Percentiles rank a stretch among this genome's conserved stretches.
phyloP scores from a whole-genome alignment of 1,140 invertebrate genomes.

The Telenomus remus region DNA sequence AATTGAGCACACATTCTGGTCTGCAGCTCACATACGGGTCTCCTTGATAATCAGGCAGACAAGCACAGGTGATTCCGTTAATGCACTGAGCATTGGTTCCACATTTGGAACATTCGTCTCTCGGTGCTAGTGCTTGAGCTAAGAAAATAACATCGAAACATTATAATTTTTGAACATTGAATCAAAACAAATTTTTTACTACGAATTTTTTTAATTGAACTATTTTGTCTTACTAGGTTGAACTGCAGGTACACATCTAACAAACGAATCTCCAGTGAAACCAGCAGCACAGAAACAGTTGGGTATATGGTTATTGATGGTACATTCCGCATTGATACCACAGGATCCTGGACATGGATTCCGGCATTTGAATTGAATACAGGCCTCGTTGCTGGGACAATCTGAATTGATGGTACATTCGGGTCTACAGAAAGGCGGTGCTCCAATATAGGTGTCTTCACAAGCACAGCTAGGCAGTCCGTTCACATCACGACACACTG shows the following conservation, averaged over 20 bases:
- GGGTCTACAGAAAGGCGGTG: constrained; percentile 71
- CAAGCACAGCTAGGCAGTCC: constrained; percentile 83
- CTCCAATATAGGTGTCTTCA: constrained; percentile 36
- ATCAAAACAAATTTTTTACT: no score
- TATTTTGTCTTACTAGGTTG: constrained; percentile 38
- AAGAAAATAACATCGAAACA: constrained; percentile 61
- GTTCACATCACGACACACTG: constrained; percentile 77
- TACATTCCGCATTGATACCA: constrained; percentile 78
- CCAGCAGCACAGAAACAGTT: constrained; percentile 79
- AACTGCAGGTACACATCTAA: constrained; percentile 75
- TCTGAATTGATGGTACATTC: constrained; percentile 72
- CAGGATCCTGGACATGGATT: constrained; percentile 84
- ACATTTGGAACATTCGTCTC: constrained; percentile 73
- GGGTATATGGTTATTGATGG: constrained; percentile 79
- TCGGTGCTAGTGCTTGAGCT: constrained; percentile 64
- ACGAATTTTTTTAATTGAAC: no score
- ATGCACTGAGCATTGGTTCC: constrained; percentile 77
- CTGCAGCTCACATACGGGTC: constrained; percentile 77
- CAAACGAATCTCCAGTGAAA: constrained; percentile 81
- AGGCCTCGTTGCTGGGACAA: constrained; percentile 72
- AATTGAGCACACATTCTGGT: constrained; percentile 82
- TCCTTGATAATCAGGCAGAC: constrained; percentile 72
- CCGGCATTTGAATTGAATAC: constrained; percentile 78
- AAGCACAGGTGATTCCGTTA: constrained; percentile 72
- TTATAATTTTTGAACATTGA: no score